Conservation (phyloP, 2,113 vertebrate species). For the Alexandromys fortis region DNA sequence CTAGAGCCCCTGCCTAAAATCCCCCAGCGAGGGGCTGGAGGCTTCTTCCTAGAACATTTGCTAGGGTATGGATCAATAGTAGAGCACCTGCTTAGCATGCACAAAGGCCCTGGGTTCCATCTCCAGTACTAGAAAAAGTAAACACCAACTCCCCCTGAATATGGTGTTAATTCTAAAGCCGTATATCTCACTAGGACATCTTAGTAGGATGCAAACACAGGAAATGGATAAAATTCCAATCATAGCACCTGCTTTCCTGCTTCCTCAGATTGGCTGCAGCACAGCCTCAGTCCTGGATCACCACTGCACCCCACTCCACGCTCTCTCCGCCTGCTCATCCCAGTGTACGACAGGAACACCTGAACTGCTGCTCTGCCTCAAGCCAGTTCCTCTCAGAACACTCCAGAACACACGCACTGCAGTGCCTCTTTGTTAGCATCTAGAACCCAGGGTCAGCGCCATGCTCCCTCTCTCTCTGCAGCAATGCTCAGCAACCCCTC, state of each 20-base stretch:
- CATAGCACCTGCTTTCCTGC: not conserved
- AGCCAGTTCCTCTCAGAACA: not conserved
- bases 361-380: not conserved
- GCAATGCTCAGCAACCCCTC: not conserved
- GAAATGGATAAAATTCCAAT: not conserved
- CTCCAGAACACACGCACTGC: accelerated
- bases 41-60: too few species aligned
- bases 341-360: not conserved
- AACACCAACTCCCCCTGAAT: not conserved
- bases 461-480: not conserved
- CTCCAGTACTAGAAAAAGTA: not conserved
- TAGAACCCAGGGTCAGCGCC: not conserved
- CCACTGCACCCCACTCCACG: too few species aligned
- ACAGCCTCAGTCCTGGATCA: not conserved
- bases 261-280: not conserved
- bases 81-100: not conserved
- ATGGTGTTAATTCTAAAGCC: not conserved
- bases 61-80: not conserved
- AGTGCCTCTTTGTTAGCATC: not conserved
- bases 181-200: not conserved
- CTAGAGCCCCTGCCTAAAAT: not conserved
- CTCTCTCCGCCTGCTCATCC: not conserved
- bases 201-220: not conserved
- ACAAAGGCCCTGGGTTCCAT: not conserved
- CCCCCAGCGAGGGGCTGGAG: too few species aligned